phyloP scores from a whole-genome alignment of 2,888 invertebrate species.

The Pristionchus arcanus region DNA sequence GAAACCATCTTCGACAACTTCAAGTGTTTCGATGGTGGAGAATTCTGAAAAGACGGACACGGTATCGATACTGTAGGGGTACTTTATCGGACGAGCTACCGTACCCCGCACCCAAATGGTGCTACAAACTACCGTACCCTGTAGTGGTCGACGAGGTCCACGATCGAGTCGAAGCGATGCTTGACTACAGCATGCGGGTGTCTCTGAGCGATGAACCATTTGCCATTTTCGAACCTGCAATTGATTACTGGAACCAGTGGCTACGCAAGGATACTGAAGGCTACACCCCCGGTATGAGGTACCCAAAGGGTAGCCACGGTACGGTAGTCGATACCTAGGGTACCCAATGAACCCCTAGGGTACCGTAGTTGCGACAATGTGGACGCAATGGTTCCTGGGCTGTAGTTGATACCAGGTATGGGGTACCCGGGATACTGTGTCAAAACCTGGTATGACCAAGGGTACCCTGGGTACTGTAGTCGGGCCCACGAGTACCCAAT shows the following conservation, averaged over 20 bases:
- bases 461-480: no score
- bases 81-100: no score
- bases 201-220: neutral
- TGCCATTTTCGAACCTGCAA: neutral
- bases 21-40: neutral
- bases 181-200: no score
- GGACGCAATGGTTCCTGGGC: neutral
- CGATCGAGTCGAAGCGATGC: conserved; percentile 60
- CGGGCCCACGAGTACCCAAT: no score
- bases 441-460: no score
- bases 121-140: conserved; percentile 51
- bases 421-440: no score
- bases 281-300: no score
- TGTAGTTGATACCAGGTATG: neutral
- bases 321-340: neutral
- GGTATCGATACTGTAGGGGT: neutral
- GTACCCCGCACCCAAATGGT: no score
- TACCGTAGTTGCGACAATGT: neutral
- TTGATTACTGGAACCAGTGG: neutral
- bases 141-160: conserved; percentile 65
- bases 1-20: neutral
- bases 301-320: neutral
- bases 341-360: no score
- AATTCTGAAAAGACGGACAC: neutral
- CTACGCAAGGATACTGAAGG: neutral